These are phyloP conservation scores for Cephus spinipes DNA, from an alignment of 2,888 invertebrate species.

Conservation along the genomic window DNA sequence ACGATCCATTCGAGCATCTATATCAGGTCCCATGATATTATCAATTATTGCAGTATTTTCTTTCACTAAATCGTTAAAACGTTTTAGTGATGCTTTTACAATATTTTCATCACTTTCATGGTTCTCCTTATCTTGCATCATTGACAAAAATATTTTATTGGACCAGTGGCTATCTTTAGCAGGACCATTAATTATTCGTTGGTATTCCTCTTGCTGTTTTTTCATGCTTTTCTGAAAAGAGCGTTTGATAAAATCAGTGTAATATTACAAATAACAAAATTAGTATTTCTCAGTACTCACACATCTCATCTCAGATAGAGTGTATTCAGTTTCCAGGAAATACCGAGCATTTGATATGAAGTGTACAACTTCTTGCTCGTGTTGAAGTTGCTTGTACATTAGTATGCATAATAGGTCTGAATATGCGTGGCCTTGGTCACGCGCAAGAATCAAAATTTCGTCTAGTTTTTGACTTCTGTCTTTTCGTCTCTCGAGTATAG, in stretches of 20 bases:
- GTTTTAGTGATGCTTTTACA: conserved; percentile 38
- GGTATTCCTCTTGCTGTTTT: conserved; percentile 49
- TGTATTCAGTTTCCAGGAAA: conserved; percentile 55
- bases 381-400: conserved; percentile 53
- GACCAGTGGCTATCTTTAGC: conserved; percentile 49
- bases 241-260: background rate
- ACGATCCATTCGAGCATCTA: conserved; percentile 28
- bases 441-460: conserved; percentile 42
- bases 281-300: conserved; percentile 40
- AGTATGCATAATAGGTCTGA: conserved; percentile 56
- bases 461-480: conserved; percentile 45
- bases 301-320: conserved; percentile 48
- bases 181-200: conserved; percentile 26
- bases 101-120: conserved; percentile 31
- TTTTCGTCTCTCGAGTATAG: conserved; percentile 42
- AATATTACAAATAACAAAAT: background rate
- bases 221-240: conserved; percentile 51
- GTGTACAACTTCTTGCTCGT: conserved; percentile 50
- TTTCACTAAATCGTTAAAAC: conserved; percentile 44
- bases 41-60: conserved; percentile 45
- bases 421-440: conserved; percentile 54
- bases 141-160: conserved; percentile 48
- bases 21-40: conserved; percentile 37
- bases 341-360: conserved; percentile 54
- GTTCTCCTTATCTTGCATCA: conserved; percentile 38